These are phyloP conservation scores for Spea hammondii DNA, from an alignment of 2,797 vertebrate species.

Conservation along the genomic window DNA sequence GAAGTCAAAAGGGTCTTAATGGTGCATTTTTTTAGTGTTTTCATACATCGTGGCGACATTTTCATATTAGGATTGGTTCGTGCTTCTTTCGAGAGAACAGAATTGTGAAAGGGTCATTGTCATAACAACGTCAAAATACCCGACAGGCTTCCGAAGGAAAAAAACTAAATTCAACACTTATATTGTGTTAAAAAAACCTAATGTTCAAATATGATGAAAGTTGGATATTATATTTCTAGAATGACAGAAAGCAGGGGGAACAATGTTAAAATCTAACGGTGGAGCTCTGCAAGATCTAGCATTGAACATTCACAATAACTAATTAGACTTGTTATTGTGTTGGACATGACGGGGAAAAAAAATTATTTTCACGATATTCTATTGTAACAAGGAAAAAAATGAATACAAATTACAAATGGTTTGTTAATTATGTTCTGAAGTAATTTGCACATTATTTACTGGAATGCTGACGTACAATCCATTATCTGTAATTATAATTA, in stretches of 20 bases:
- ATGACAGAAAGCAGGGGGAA: neutral
- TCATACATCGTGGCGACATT: neutral
- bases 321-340: too few relatives aligned
- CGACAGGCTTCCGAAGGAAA: conserved; percentile 1
- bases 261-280: neutral
- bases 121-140: conserved; percentile 20
- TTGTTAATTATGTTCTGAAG: too few relatives aligned
- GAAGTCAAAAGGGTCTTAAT: neutral
- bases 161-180: neutral
- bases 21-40: neutral
- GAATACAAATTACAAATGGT: too few relatives aligned
- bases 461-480: too few relatives aligned
- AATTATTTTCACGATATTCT: too few relatives aligned
- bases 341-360: too few relatives aligned
- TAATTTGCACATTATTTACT: too few relatives aligned
- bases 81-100: neutral
- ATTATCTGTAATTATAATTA: too few relatives aligned
- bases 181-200: neutral
- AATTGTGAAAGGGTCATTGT: neutral
- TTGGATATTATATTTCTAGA: conserved; percentile 1
- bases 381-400: too few relatives aligned
- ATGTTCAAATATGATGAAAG: conserved; percentile 4
- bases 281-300: too few relatives aligned
- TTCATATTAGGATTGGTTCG: neutral
- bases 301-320: too few relatives aligned